Evolutionary conservation across 2,888 invertebrate species (phyloP), one percentile per base, ranked within the genome.

Genomic region (Xanthia icteritia): DNA sequence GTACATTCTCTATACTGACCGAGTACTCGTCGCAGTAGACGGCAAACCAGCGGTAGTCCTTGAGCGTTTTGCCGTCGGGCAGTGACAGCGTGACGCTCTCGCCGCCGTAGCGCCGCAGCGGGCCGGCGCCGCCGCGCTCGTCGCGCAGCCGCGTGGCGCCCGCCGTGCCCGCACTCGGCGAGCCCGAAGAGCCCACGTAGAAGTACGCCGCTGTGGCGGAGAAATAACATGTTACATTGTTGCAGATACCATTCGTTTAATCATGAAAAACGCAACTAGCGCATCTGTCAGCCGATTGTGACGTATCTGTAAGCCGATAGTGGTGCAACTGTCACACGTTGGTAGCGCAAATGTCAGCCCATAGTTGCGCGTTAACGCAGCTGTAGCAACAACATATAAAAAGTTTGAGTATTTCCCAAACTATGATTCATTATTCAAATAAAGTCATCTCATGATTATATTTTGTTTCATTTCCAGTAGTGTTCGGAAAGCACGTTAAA

Each of bases 11-110:
- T 17, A 23, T 89, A 97, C 98, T 97, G 91, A 99, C 99, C 76
- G 98, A 97, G 91, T 98, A 99, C 92, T 99, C 99, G 91, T 99
- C 98, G 94, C 99, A 99, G 98, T 99, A 99, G 58, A 99, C 98
- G 20, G 98, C 98, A 94, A 99, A 98, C 98, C 99, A 99, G 92
- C 97, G 97, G 92, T 99, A 97, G 94, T 98, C 98, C 89, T 97
- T 97, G 80, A 99, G 96, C 51, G 98, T 98, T 93, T 98, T 98
- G 67, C 99, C 98, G 88, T 99, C 99, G 1, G 99, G 99, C 87
- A 99, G 96, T 23, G 99, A 98, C 67, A 99, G 95, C 73, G 99
- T 98, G 89, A 99, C 97, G 91, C 98, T 97, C 94, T 98, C 98
- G 89, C 98, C 98, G 85, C 98, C 97, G 96, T 99, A 99, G 88